Conservation (phyloP, 1,140 invertebrate genomes). For the Adelges cooleyi region DNA sequence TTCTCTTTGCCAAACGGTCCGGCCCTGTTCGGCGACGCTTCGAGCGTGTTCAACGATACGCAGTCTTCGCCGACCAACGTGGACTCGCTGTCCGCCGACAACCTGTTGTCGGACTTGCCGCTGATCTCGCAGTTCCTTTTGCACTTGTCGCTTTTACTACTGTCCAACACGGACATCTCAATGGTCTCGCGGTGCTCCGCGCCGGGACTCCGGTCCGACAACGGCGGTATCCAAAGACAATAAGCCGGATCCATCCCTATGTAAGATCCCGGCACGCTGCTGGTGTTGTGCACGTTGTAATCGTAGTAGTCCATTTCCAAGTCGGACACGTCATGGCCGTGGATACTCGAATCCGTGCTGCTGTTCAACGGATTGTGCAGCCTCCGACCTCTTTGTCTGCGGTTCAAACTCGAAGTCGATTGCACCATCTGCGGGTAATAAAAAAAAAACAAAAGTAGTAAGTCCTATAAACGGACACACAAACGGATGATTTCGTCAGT, state of each 20-base stretch:
- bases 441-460: too few species aligned
- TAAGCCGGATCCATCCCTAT: conserved; percentile 77
- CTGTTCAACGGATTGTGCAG: background rate
- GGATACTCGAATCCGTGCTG: conserved; percentile 65
- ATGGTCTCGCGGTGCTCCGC: background rate
- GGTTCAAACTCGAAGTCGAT: background rate
- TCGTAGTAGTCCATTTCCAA: conserved; percentile 80
- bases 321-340: conserved; percentile 46
- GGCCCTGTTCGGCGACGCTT: conserved; percentile 33
- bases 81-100: conserved; percentile 31
- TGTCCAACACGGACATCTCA: conserved; percentile 31
- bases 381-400: background rate
- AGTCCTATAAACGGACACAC: too few species aligned
- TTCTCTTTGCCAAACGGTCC: too few species aligned
- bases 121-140: conserved; percentile 32
- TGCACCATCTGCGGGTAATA: background rate
- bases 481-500: too few species aligned
- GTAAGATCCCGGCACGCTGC: conserved; percentile 67
- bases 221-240: conserved; percentile 72
- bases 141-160: conserved; percentile 35
- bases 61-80: conserved; percentile 33
- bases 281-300: conserved; percentile 67
- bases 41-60: conserved; percentile 38
- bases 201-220: conserved; percentile 37
- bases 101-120: conserved; percentile 9